Percentiles rank a stretch among this genome's conserved stretches.
Conservation (phyloP, 23 tunicate species). For the Trididemnum nubilum region DNA sequence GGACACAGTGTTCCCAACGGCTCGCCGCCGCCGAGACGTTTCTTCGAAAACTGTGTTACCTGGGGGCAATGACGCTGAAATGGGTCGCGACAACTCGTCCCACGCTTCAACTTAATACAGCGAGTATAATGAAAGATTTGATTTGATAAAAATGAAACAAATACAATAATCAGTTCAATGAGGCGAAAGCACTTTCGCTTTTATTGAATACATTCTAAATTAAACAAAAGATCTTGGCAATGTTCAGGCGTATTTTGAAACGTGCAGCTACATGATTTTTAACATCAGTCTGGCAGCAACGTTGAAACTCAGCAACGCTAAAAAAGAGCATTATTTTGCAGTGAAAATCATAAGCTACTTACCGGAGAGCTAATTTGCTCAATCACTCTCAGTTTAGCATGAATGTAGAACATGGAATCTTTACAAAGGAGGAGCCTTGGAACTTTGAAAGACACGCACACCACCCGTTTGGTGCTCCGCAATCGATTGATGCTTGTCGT, state of each 20-base stretch:
- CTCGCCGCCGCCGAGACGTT: neutral
- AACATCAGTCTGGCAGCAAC: too few relatives aligned
- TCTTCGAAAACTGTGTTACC: neutral
- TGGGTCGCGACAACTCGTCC: neutral
- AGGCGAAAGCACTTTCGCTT: too few relatives aligned
- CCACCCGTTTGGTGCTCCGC: neutral
- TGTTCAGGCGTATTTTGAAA: too few relatives aligned
- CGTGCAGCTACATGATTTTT: too few relatives aligned
- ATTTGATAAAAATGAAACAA: too few relatives aligned
- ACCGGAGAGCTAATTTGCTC: too few relatives aligned
- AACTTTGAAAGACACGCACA: constrained; percentile 23
- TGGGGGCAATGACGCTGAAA: neutral
- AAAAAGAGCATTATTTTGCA: too few relatives aligned
- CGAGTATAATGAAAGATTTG: neutral
- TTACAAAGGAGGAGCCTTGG: constrained; percentile 10
- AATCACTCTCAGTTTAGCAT: neutral
- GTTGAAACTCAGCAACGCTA: too few relatives aligned
- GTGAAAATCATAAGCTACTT: too few relatives aligned
- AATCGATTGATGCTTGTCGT: neutral
- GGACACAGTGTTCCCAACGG: neutral
- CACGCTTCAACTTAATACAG: neutral
- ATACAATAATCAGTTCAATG: too few relatives aligned
- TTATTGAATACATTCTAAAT: too few relatives aligned
- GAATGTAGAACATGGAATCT: constrained; percentile 12
- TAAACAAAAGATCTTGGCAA: too few relatives aligned